phyloP scores from a whole-genome alignment of 2,888 invertebrate genomes.

The Apoderus coryli region DNA sequence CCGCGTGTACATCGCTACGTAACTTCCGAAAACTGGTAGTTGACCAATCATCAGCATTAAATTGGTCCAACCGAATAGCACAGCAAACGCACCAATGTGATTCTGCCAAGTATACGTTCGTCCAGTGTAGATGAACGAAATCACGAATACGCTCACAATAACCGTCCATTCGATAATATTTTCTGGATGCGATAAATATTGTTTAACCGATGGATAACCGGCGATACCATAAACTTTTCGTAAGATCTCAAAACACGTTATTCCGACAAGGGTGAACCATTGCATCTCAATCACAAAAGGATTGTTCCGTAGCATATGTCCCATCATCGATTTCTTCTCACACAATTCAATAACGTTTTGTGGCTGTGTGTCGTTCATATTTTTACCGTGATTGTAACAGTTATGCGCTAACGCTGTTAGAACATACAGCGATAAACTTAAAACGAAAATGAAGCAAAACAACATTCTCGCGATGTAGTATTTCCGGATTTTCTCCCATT shows the following conservation, averaged over 20 bases:
- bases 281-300: constrained; percentile 68
- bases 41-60: constrained; percentile 86
- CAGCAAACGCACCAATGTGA: constrained; percentile 75
- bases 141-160: constrained; percentile 68
- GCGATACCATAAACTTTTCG: constrained; percentile 70
- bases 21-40: constrained; percentile 74
- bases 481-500: constrained; percentile 82
- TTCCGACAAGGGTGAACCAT: constrained; percentile 67
- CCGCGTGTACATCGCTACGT: constrained; percentile 82
- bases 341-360: constrained; percentile 61
- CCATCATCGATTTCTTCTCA: constrained; percentile 63
- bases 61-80: constrained; percentile 76
- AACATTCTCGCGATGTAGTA: constrained; percentile 70
- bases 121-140: constrained; percentile 68
- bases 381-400: constrained; percentile 68
- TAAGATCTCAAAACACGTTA: constrained; percentile 65
- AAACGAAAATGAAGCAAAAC: constrained; percentile 64
- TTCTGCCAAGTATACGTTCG: constrained; percentile 71
- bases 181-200: constrained; percentile 70
- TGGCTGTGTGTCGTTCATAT: constrained; percentile 47
- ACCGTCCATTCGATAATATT: constrained; percentile 83
- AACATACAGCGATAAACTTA: constrained; percentile 69
- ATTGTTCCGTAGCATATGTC: constrained; percentile 58
- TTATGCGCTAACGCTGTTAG: constrained; percentile 71
- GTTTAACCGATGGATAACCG: constrained; percentile 66